phyloP scores from a whole-genome alignment of 2,888 invertebrate genomes.

The Orchesella flavescens region DNA sequence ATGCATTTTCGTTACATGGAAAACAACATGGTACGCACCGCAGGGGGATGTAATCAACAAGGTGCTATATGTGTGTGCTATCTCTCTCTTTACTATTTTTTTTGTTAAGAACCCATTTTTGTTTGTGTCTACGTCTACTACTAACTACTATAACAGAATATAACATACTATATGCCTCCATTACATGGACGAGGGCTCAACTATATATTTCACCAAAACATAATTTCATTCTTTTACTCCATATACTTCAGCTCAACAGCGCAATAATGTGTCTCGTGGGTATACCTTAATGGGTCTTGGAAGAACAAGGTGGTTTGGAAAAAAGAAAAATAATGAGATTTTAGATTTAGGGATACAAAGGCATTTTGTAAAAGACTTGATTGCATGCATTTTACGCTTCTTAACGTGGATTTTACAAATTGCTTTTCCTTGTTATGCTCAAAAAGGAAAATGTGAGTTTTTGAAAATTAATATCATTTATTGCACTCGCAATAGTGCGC shows the following conservation, averaged over 20 bases:
- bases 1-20: constrained; percentile 10
- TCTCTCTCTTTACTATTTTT: background rate
- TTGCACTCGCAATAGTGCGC: no score
- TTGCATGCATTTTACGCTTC: constrained; percentile 53
- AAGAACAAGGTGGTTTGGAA: constrained; percentile 47
- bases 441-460: constrained; percentile 40
- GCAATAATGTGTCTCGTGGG: constrained; percentile 58
- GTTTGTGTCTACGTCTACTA: background rate
- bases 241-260: constrained; percentile 3
- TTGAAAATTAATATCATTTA: constrained; percentile 50
- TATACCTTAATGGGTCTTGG: constrained; percentile 47
- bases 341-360: constrained; percentile 45
- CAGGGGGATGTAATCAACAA: constrained; percentile 48
- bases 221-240: background rate
- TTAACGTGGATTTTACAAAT: constrained; percentile 38
- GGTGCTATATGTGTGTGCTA: constrained; percentile 29
- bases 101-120: constrained; percentile 5
- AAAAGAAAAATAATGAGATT: constrained; percentile 51
- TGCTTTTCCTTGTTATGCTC: constrained; percentile 21
- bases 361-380: constrained; percentile 35
- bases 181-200: background rate
- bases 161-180: no score
- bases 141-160: no score
- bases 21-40: constrained; percentile 26
- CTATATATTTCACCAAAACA: background rate